phyloP scores from a whole-genome alignment of 2,888 invertebrate species.

The Tetanocera ferruginea region DNA sequence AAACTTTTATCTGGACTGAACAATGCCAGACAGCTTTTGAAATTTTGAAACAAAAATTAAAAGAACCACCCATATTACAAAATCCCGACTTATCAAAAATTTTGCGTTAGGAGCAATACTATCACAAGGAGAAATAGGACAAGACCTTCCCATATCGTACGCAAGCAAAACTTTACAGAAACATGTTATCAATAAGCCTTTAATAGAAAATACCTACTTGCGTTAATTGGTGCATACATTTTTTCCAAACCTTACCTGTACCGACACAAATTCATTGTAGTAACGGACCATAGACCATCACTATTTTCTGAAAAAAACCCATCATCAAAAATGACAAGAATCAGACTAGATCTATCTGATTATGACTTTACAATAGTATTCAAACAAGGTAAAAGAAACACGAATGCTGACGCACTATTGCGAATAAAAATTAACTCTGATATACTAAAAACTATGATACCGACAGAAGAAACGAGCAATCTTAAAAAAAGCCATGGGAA shows the following conservation, averaged over 20 bases:
- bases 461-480: not conserved
- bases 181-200: not conserved
- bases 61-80: not conserved
- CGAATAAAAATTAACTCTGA: conserved; percentile 18
- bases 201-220: not conserved
- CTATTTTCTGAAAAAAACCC: not conserved
- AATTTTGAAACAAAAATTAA: not conserved
- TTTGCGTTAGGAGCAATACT: not conserved
- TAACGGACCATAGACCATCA: not conserved
- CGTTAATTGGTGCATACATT: not conserved
- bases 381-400: conserved; percentile 3
- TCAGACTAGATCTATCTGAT: not conserved
- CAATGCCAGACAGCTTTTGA: no score
- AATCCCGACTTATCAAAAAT: not conserved
- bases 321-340: no score
- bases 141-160: not conserved
- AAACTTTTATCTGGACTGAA: no score
- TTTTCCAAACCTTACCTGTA: not conserved
- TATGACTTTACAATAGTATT: not conserved
- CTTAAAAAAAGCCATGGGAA: not conserved
- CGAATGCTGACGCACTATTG: conserved; percentile 10
- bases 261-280: not conserved
- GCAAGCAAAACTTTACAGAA: no score
- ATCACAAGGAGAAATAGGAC: not conserved
- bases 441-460: not conserved